phyloP scores from a whole-genome alignment of 2,113 vertebrate species.

The Cyanoliseus patagonus region DNA sequence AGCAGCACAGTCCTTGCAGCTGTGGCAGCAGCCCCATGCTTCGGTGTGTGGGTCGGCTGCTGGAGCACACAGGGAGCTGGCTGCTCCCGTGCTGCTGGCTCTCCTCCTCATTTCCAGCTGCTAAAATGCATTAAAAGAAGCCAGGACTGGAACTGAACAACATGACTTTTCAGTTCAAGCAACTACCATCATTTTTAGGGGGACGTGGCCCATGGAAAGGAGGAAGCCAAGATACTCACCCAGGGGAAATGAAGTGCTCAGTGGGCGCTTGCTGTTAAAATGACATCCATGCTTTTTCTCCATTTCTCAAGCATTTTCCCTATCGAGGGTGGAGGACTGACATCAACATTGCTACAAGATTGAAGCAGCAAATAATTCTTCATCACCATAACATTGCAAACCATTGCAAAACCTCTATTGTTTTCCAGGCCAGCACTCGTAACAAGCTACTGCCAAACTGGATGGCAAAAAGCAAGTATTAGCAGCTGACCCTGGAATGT shows the following conservation, averaged over 20 bases:
- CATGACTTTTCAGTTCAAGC: not conserved
- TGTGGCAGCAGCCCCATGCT: not conserved
- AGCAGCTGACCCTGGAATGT: not conserved
- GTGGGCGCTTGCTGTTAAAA: not conserved
- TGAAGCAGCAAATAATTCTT: constrained; percentile 1
- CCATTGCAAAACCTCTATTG: not conserved
- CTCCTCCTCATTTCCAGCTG: not conserved
- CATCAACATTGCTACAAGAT: not conserved
- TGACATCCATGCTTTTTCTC: not conserved
- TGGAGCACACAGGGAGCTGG: not conserved
- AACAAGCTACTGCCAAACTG: not conserved
- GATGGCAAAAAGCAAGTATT: not conserved
- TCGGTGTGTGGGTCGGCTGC: not conserved
- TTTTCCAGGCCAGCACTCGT: not conserved
- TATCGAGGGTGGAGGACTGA: not conserved
- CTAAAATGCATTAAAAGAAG: not conserved
- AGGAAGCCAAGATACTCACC: not conserved
- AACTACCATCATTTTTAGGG: not conserved
- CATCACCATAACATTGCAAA: not conserved
- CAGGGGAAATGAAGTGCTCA: not conserved
- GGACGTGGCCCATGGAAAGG: not conserved
- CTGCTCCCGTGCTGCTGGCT: not conserved
- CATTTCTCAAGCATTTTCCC: not conserved
- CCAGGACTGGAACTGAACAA: not conserved
- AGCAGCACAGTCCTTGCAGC: not conserved